Base-by-base conservation (phyloP, 2,888 invertebrate species). In the Clivina fossor region DNA sequence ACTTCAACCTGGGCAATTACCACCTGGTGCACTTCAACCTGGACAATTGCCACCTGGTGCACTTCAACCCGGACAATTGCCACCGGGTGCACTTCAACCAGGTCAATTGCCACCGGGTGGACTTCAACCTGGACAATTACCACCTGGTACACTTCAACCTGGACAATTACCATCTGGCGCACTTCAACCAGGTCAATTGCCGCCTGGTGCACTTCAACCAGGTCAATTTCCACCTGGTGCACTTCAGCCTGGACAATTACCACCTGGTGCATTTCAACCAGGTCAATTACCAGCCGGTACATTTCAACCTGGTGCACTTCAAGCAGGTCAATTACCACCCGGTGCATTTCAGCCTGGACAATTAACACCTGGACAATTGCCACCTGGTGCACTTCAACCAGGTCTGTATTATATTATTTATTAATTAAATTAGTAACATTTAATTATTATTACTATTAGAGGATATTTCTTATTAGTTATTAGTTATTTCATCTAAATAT, bases 261-360 rank as follows among this genome's bases (percentile, higher is more conserved):
- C 18, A 11, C 58, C 58, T 54, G 57, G 46, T 11, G 49, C 9
- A 35, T 26, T 18, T 22, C 48, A 15, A 53, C 30, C 28, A 26
- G 32, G 38, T 3, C 57, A 48, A 9, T 57, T 58, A 33, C 55
- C 54, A 22, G 40, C 57, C 19, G 63, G 57, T 53, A 37, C 58
- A 4, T 60, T 61, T 13, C 49, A 43, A 18, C 46, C 60, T 32
- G 64, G 60, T 40, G 15, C 13, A 3, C 48, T 32, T 32, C 54
- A 46, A 24, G 55, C 58, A 9, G 51, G 56, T 1, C 47, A 37
- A 18, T 9, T 30, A 18, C 9, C 32, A 30, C 30, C 46, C 2
- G 46, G 46, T 5, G 16, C 15, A 4, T 28, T 30, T 16, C 30
- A 8, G 11, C 49, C 49, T 9, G 49, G 49, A 2, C 28, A 13